Evolutionary conservation across 2,113 vertebrate species (phyloP), one percentile per base, ranked within the genome.

Genomic region (Oncorhynchus tshawytscha): DNA sequence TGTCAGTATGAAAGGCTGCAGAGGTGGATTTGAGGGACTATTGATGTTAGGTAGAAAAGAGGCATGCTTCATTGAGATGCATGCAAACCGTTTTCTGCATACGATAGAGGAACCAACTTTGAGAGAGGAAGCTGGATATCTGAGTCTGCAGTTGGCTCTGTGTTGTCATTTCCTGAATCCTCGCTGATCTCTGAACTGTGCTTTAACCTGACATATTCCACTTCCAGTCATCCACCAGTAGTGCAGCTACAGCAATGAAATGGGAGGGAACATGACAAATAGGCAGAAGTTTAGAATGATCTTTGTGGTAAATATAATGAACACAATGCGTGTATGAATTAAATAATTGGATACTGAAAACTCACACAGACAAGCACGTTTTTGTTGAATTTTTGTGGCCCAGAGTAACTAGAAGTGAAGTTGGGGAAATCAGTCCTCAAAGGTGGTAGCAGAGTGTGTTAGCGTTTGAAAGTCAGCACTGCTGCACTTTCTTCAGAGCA

Each of bases 381-480:
- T 70, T 67, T 77, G 39, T 11, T 45, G 9, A 11, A 45, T 72
- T 66, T 64, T 24, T 31, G 31, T 16, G 13, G 12, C 16, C 13
- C n/a, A 65, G 31, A 73, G 60, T 54, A 54, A 54, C 65, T 1
- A 72, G 34, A 71, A 72, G 51, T 78, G 80, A 81, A 86, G 87
- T 76, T 87, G 60, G 29, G 1, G 45, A 11, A 18, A 60, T 62
- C 72, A 73, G 70, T 87, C 78, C 85, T 89, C 86, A 89, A 85
- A 90, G 70, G 27, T 82, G 59, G 70, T 72, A 73, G 87, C 82
- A 72, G 82, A 74, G 85, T 79, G 77, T 87, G 86, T 86, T 88
- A 86, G 85, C 67, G 71, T 88, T 81, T 85, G 80, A 87, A 9
- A 45, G 79, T 84, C 85, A 87, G 86, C 86, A 83, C 81, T 81